Percentiles rank a stretch among this genome's conserved stretches.
phyloP scores from a whole-genome alignment of 2,888 invertebrate genomes.

The Chironomus tentans region DNA sequence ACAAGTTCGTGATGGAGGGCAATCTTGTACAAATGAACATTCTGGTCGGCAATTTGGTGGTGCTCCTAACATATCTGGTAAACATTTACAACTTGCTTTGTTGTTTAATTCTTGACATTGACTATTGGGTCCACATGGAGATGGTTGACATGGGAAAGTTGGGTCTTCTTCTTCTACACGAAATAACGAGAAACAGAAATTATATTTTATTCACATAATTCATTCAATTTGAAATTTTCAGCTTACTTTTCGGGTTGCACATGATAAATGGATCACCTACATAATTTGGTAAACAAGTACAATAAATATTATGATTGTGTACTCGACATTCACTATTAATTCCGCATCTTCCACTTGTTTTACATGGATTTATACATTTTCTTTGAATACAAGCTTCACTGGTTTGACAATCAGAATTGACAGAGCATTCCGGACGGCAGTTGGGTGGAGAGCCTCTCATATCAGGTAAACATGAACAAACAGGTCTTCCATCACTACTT shows the following conservation, averaged over 20 bases:
- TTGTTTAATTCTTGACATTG: slow-evolving; percentile 58
- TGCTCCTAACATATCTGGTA: slow-evolving; percentile 62
- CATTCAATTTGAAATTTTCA: not conserved
- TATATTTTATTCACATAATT: too few relatives aligned
- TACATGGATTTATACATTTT: slow-evolving; percentile 69
- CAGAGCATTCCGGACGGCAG: slow-evolving; percentile 70
- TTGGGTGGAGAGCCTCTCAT: slow-evolving; percentile 67
- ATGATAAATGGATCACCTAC: slow-evolving; percentile 69
- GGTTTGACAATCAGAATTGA: slow-evolving; percentile 67
- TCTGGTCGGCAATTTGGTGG: slow-evolving; percentile 72
- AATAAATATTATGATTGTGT: slow-evolving; percentile 69
- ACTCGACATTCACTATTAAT: slow-evolving; percentile 68
- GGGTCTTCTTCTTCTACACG: slow-evolving; percentile 41
- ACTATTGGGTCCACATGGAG: slow-evolving; percentile 70
- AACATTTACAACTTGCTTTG: slow-evolving; percentile 65
- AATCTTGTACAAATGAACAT: slow-evolving; percentile 64
- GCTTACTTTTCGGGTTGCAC: slow-evolving; percentile 46
- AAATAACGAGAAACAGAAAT: slow-evolving; percentile 35
- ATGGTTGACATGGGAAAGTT: slow-evolving; percentile 55
- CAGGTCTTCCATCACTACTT: slow-evolving; percentile 59
- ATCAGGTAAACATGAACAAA: slow-evolving; percentile 64
- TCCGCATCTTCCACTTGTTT: slow-evolving; percentile 58
- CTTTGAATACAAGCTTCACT: slow-evolving; percentile 68
- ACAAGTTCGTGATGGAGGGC: slow-evolving; percentile 61
- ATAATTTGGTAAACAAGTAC: slow-evolving; percentile 59